A percentile compares a stretch with the other conserved stretches of the same genome.
phyloP scores from a whole-genome alignment of 2,113 vertebrate species.

The Megaleporinus macrocephalus region DNA sequence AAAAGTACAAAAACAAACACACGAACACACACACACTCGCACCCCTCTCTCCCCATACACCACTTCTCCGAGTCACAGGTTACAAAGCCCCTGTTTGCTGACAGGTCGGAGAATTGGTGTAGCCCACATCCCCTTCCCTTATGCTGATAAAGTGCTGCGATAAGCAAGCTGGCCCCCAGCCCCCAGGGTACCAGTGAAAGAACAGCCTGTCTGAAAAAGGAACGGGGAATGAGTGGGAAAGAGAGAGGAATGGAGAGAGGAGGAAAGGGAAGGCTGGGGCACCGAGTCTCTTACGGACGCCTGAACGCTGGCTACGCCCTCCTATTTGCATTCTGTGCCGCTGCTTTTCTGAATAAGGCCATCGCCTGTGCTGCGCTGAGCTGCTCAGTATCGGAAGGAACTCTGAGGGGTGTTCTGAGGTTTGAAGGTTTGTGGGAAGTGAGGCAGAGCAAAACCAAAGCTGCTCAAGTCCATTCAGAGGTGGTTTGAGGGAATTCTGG shows the following conservation, averaged over 20 bases:
- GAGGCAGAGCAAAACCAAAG: neutral
- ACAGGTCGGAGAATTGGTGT: constrained; percentile 77
- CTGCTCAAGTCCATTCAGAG: neutral
- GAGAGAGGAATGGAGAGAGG: constrained; percentile 55
- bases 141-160: constrained; percentile 96
- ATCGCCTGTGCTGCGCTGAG: neutral
- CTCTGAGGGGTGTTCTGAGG: neutral
- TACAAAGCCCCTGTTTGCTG: constrained; percentile 85
- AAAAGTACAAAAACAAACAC: neutral
- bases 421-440: constrained; percentile 7
- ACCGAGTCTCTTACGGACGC: constrained; percentile 36
- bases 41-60: constrained; percentile 18
- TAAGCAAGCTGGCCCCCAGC: constrained; percentile 85
- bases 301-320: constrained; percentile 25
- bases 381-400: neutral
- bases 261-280: constrained; percentile 48
- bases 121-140: constrained; percentile 89
- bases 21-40: constrained; percentile 58
- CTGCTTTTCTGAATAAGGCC: constrained; percentile 4
- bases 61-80: constrained; percentile 67
- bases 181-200: constrained; percentile 82
- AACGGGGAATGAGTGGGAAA: constrained; percentile 58
- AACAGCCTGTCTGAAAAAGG: constrained; percentile 77
- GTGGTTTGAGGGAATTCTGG: neutral
- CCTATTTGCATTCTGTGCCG: constrained; percentile 24